Base-by-base conservation (phyloP, 2,888 invertebrate species). In the Drosophila paranaensis region DNA sequence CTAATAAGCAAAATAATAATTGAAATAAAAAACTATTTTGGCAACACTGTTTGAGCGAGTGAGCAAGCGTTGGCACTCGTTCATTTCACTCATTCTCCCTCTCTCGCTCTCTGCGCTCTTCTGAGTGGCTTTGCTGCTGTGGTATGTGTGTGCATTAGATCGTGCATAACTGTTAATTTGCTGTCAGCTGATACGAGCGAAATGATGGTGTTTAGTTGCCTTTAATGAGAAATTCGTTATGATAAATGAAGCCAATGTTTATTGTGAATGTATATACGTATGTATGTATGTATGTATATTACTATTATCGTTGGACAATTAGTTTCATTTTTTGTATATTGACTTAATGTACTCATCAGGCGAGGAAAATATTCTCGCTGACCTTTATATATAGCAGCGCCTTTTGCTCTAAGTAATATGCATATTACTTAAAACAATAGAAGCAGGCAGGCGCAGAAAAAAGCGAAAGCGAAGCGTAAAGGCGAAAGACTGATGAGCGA, bases 381-480 rank as follows among this genome's bases (percentile, higher is more conserved):
- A 1, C 53, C 53, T 39, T 39, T 39, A 53, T 53, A n/a, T n/a
- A n/a, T 25, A 37, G n/a, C 25, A 25, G 6, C 9, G 5, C 1
- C 25, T 27, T 27, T 39, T 39, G 37, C 27, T 54, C n/a, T 11
- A 11, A 40, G 33, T 33, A 58, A 58, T 11, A 53, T 67, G 62
- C 43, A 68, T 63, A 39, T 73, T 66, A 53, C 69, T 53, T 62
- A 39, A 62, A 74, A 57, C 58, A 70, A 71, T 62, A 63, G 75
- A 69, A 62, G 25, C 53, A 40, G 35, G 27, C n/a, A 33, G 40
- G 35, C 40, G 11, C 35, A 65, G 50, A 54, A 43, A 42, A 66
- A 66, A 35, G 42, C 16, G 60, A 67, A 76, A 30, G 40, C 54
- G 64, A 67, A 53, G 30, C 51, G 33, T 58, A 63, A 35, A 39